Conservation (phyloP, 2,797 vertebrate genomes). For the Enteromius paludinosus region DNA sequence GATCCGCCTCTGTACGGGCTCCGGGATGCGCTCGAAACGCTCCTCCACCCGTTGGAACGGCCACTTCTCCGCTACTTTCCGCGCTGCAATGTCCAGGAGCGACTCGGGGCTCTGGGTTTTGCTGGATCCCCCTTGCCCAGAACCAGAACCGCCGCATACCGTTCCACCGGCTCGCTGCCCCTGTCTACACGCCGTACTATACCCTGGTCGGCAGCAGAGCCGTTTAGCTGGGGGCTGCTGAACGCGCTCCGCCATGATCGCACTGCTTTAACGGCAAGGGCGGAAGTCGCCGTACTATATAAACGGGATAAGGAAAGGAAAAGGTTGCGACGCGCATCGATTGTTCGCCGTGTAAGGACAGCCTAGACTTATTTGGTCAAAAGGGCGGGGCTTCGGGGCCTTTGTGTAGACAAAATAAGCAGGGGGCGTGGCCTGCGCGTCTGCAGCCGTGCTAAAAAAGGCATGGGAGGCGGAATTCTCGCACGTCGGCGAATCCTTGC, state of each 20-base stretch:
- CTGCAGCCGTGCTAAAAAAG: constrained; percentile 68
- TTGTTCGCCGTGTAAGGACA: constrained; percentile 83
- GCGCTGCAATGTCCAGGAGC: constrained; percentile 92
- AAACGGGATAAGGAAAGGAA: constrained; percentile 80
- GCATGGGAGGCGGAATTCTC: constrained; percentile 79
- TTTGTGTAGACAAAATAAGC: constrained; percentile 74
- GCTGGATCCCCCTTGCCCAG: constrained; percentile 81
- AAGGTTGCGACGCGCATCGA: constrained; percentile 72
- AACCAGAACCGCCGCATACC: constrained; percentile 75
- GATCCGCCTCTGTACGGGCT: constrained; percentile 94
- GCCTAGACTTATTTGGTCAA: constrained; percentile 75
- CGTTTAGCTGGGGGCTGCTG: constrained; percentile 94
- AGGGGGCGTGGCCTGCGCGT: constrained; percentile 67
- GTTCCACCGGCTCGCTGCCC: constrained; percentile 85
- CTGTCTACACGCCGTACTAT: constrained; percentile 81
- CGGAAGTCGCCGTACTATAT: constrained; percentile 92
- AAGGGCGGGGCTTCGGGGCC: constrained; percentile 64
- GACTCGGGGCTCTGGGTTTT: constrained; percentile 89
- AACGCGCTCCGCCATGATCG: constrained; percentile 97
- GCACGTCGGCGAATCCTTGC: constrained; percentile 78
- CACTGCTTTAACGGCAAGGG: constrained; percentile 90
- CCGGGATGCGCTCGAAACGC: constrained; percentile 94
- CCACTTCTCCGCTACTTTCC: constrained; percentile 96
- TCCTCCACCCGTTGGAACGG: constrained; percentile 95
- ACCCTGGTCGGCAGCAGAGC: constrained; percentile 93